Percentiles rank a stretch among this genome's conserved stretches.
Evolutionary conservation across 2,888 invertebrate genomes (phyloP).

Genomic region (Fragum fragum): DNA sequence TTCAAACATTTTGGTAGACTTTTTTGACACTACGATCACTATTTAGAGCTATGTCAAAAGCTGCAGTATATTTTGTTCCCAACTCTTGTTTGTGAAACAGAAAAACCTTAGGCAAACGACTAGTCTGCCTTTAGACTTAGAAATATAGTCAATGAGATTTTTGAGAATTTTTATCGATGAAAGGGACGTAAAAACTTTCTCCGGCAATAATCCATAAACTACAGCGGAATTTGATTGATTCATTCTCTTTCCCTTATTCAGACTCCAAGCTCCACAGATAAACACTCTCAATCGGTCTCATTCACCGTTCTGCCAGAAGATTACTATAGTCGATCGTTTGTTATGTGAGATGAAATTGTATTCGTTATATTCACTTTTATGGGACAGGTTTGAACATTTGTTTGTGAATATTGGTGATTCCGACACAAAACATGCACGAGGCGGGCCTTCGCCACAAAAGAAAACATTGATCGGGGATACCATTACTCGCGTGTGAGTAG

Average conservation of each 20-base stretch:
- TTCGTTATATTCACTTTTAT: conserved; percentile 20
- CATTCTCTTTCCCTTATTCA: conserved; percentile 30
- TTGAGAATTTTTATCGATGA: not conserved
- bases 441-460: not conserved
- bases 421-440: conserved; percentile 27
- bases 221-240: conserved; percentile 27
- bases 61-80: too few relatives aligned
- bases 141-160: too few relatives aligned
- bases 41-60: too few relatives aligned
- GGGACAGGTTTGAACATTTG: conserved; percentile 24
- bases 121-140: too few relatives aligned
- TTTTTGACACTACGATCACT: too few relatives aligned
- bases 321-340: not conserved
- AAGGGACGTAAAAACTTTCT: conserved; percentile 1
- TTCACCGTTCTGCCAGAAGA: conserved; percentile 8
- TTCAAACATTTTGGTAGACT: too few relatives aligned
- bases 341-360: conserved; percentile 15
- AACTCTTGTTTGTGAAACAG: too few relatives aligned
- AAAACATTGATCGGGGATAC: conserved; percentile 19
- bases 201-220: conserved; percentile 21
- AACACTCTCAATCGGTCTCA: conserved; percentile 22
- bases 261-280: conserved; percentile 8
- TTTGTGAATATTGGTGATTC: conserved; percentile 29
- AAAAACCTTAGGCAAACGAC: too few relatives aligned
- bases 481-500: conserved; percentile 15